Conservation (phyloP, 2,888 invertebrate genomes). For the Synergus gifuensis region DNA sequence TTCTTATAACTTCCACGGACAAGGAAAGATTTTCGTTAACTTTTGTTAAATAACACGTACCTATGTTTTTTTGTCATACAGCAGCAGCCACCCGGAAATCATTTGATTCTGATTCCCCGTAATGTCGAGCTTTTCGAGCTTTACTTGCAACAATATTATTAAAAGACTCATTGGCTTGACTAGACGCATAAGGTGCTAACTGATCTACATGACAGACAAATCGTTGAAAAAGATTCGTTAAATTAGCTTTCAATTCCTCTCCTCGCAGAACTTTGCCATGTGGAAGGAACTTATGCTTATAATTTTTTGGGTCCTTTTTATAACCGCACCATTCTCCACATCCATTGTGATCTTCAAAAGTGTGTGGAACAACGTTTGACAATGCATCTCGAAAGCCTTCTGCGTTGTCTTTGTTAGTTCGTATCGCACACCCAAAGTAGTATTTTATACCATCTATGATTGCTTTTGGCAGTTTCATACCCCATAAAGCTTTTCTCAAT, state of each 20-base stretch:
- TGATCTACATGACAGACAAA: constrained; percentile 9
- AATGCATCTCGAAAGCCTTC: constrained; percentile 7
- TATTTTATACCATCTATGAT: constrained; percentile 22
- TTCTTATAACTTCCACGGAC: neutral
- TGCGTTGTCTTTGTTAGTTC: constrained; percentile 13
- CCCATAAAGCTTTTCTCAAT: constrained; percentile 42
- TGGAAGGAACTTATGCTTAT: constrained; percentile 35
- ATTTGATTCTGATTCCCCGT: constrained; percentile 45
- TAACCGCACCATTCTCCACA: constrained; percentile 42
- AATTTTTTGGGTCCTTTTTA: constrained; percentile 29
- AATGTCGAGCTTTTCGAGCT: constrained; percentile 45
- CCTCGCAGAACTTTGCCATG: constrained; percentile 31
- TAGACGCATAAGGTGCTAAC: constrained; percentile 46
- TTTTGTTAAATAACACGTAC: neutral
- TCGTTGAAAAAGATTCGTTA: constrained; percentile 19
- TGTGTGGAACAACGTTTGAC: constrained; percentile 43
- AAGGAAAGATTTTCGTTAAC: neutral
- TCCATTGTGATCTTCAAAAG: constrained; percentile 38
- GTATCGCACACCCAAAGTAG: constrained; percentile 12
- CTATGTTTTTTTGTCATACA: constrained; percentile 49
- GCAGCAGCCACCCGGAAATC: constrained; percentile 48
- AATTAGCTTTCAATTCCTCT: neutral
- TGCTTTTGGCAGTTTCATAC: constrained; percentile 9
- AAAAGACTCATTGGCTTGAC: constrained; percentile 48
- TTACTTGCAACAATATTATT: constrained; percentile 47